Percentiles rank a stretch among this genome's conserved stretches.
phyloP scores from a whole-genome alignment of 2,888 invertebrate genomes.

The Acleris emargana region DNA sequence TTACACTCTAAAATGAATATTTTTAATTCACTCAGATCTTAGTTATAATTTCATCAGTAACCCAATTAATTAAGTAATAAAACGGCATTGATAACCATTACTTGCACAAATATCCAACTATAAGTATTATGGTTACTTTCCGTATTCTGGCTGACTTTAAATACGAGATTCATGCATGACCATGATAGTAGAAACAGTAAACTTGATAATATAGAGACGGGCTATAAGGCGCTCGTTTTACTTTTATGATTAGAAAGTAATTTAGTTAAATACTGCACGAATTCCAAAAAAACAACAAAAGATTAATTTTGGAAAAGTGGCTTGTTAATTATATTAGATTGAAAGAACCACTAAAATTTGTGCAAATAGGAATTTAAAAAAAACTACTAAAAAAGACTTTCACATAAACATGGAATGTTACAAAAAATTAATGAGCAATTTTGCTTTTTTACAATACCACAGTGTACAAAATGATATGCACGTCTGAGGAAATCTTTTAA shows the following conservation, averaged over 20 bases:
- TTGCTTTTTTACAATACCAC: neutral
- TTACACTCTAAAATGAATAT: conserved; percentile 13
- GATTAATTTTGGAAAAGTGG: neutral
- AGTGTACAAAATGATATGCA: conserved; percentile 5
- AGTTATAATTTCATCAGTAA: conserved; percentile 16
- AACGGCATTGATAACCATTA: neutral
- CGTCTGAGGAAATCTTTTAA: conserved; percentile 8
- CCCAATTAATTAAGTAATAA: neutral
- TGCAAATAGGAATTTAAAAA: conserved; percentile 3
- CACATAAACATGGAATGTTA: conserved; percentile 2
- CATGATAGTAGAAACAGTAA: too few relatives aligned
- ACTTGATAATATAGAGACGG: too few relatives aligned
- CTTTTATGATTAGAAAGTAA: too few relatives aligned
- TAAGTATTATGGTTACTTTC: too few relatives aligned
- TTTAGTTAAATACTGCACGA: too few relatives aligned
- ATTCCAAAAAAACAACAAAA: too few relatives aligned
- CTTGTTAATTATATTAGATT: neutral
- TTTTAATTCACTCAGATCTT: conserved; percentile 58
- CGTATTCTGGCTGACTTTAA: too few relatives aligned
- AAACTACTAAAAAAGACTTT: conserved; percentile 1
- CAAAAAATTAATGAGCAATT: conserved; percentile 2
- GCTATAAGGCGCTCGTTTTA: too few relatives aligned
- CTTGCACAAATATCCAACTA: too few relatives aligned
- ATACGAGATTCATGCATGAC: too few relatives aligned
- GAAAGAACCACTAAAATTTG: neutral